Base-by-base conservation (phyloP, 53 echinoderm and acorn worm genomes). In the Luidia sarsii region DNA sequence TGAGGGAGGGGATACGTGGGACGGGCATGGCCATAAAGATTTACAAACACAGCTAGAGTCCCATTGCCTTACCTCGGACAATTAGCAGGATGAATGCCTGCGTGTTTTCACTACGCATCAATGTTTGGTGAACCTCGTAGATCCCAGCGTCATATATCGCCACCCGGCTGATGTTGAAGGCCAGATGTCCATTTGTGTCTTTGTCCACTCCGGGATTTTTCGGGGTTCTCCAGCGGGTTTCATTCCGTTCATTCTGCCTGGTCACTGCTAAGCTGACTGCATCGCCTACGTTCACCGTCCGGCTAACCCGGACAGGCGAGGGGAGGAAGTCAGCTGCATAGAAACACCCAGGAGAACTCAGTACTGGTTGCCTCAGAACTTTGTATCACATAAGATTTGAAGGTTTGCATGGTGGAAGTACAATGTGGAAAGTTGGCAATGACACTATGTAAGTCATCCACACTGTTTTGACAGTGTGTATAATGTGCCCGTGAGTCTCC, bases 211-310 rank as follows among this genome's bases (percentile, higher is more conserved):
- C 57, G 27, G 41, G 11, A 6, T 7, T 7, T 41, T 10, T 23
- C 0, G 25, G 25, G 11, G 23, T 57, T 57, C 57, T 57, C 57
- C 57, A 57, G 0, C 57, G 57, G 25, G 57, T 57, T 0, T 5
- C 11, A 3, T n/a, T 57, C 4, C 57, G 57, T 11, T 7, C 1
- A 10, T 0, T 24, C 10, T 57, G 25, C 27, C 25, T 3, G 0
- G 27, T 57, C 10, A 57, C 27, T 5, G 57, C 9, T 0, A 57
- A 28, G 57, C 14, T 75, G 11, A 53, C 70, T 6, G 27, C 50
- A 54, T 85, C 85, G 15, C 85, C 85, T 0, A 52, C 39, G 35
- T 65, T 85, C 4, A 53, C 85, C 18, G 85, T 85, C 23, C 39
- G 50, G 22, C 73, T 85, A 23, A 64, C 73, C 16, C 53, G 48